Conservation (phyloP, 2,113 vertebrate genomes). For the Bufo gargarizans region DNA sequence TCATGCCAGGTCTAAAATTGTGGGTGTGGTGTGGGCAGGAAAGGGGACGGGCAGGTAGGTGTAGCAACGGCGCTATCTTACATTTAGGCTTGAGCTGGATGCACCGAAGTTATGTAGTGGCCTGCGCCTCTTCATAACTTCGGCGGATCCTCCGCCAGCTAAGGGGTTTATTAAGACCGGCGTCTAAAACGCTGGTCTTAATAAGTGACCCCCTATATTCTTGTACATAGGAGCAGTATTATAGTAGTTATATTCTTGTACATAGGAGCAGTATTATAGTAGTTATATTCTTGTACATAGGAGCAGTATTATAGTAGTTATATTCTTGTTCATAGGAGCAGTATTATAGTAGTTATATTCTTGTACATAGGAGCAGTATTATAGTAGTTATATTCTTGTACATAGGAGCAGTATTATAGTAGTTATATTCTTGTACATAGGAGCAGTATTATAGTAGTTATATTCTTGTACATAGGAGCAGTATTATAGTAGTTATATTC, state of each 20-base stretch:
- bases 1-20: no score
- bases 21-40: no score
- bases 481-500: background rate
- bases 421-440: background rate
- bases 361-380: constrained; percentile 4
- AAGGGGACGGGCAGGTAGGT: no score
- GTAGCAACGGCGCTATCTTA: no score
- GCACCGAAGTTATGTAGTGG: no score
- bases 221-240: background rate
- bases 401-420: background rate
- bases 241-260: constrained; percentile 2
- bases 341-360: constrained; percentile 12
- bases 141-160: no score
- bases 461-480: background rate
- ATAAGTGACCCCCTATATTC: background rate
- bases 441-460: constrained; percentile 1
- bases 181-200: no score
- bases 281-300: background rate
- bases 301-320: constrained; percentile 6
- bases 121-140: no score
- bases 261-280: background rate
- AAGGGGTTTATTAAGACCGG: no score
- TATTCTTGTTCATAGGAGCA: background rate
- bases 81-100: no score
- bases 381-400: background rate